Conservation (phyloP, 2,888 invertebrate species). For the Cactoblastis cactorum region DNA sequence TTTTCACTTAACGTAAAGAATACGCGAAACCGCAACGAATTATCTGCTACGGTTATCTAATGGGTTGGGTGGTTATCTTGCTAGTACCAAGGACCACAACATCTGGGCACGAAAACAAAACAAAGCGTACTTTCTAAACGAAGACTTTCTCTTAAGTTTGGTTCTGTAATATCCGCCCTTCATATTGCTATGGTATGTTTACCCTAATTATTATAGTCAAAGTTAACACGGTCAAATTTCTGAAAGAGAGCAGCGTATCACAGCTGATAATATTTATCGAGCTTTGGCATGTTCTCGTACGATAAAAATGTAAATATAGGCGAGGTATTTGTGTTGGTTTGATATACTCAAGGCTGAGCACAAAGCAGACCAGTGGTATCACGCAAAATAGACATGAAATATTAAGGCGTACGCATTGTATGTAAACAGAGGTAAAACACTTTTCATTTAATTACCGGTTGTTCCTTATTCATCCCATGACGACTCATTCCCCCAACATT, state of each 20-base stretch:
- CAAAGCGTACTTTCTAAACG: slow-evolving; percentile 64
- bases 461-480: no score
- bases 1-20: slow-evolving; percentile 33
- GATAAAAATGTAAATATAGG: slow-evolving; percentile 57
- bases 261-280: slow-evolving; percentile 21
- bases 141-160: slow-evolving; percentile 62
- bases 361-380: slow-evolving; percentile 17
- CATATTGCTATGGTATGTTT: slow-evolving; percentile 42
- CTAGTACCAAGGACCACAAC: slow-evolving; percentile 40
- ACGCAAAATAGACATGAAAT: slow-evolving; percentile 11
- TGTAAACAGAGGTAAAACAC: no score
- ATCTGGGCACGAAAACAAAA: slow-evolving; percentile 55
- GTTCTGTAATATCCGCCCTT: slow-evolving; percentile 53
- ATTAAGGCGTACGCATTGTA: no score
- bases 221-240: background rate
- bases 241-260: background rate
- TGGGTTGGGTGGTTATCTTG: slow-evolving; percentile 36
- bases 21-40: slow-evolving; percentile 17
- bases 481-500: no score
- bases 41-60: slow-evolving; percentile 27
- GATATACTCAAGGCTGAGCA: slow-evolving; percentile 49
- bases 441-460: no score
- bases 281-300: slow-evolving; percentile 29
- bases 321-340: slow-evolving; percentile 32
- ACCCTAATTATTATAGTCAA: slow-evolving; percentile 36